Evolutionary conservation across 2,113 vertebrate genomes (phyloP).

Genomic region (Epinephelus lanceolatus): DNA sequence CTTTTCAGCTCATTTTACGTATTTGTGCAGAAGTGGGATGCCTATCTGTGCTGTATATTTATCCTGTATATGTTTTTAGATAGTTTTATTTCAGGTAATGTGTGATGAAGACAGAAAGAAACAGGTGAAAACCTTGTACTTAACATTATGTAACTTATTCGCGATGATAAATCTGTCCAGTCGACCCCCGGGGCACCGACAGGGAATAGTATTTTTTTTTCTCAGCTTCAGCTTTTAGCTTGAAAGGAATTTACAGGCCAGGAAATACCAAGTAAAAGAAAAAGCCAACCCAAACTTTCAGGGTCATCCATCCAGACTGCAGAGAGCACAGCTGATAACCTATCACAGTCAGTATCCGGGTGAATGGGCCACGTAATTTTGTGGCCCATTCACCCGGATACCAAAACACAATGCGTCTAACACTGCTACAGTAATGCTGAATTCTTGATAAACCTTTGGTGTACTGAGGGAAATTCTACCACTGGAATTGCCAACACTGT

Average conservation of each 20-base stretch:
- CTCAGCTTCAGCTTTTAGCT: slow-evolving; percentile 12
- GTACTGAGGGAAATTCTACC: not conserved
- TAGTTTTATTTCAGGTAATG: not conserved
- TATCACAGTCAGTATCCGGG: slow-evolving; percentile 36
- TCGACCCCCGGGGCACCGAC: not conserved
- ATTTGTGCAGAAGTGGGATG: not conserved
- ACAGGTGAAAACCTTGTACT: not conserved
- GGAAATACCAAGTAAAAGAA: slow-evolving; percentile 55
- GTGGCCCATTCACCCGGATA: too few species aligned
- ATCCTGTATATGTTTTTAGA: not conserved
- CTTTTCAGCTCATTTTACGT: slow-evolving; percentile 5
- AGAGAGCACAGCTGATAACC: slow-evolving; percentile 35
- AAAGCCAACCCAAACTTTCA: slow-evolving; percentile 13
- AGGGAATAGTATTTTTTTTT: slow-evolving; percentile 18
- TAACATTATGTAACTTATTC: slow-evolving; percentile 1
- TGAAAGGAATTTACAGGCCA: slow-evolving; percentile 56
- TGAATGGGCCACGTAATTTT: slow-evolving; percentile 1
- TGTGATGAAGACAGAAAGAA: slow-evolving; percentile 4
- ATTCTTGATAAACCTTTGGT: slow-evolving; percentile 11
- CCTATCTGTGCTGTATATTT: not conserved
- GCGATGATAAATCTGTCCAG: slow-evolving; percentile 15
- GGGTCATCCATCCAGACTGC: slow-evolving; percentile 34
- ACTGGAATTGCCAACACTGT: not conserved
- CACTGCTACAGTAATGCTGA: not conserved
- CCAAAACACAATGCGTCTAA: not conserved